Evolutionary conservation across 2,888 invertebrate species (phyloP).

Genomic region (Flexamia atlantica): DNA sequence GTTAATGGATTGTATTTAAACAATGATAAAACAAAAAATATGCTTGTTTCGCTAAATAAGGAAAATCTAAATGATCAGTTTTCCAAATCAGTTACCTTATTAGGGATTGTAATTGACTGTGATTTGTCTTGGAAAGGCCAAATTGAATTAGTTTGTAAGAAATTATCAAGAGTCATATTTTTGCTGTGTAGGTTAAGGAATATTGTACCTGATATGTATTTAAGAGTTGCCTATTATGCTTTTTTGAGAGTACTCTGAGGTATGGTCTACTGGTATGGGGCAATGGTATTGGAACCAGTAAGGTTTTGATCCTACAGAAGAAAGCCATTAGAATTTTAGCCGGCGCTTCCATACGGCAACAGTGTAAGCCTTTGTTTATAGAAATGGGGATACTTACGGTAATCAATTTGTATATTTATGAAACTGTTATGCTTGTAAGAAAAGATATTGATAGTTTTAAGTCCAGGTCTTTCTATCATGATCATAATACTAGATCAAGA

Average conservation of each 20-base stretch:
- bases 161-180: not conserved
- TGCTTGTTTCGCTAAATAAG: too few relatives aligned
- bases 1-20: too few relatives aligned
- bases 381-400: not conserved
- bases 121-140: not conserved
- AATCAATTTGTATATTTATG: too few relatives aligned
- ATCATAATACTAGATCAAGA: too few relatives aligned
- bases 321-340: not conserved
- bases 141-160: not conserved
- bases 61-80: not conserved
- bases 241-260: not conserved
- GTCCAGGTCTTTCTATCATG: too few relatives aligned
- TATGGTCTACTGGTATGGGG: not conserved
- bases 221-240: not conserved
- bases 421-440: too few relatives aligned
- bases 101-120: not conserved
- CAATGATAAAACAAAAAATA: too few relatives aligned
- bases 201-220: not conserved
- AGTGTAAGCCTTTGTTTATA: conserved; percentile 5
- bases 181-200: not conserved
- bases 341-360: not conserved
- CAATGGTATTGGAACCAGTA: not conserved
- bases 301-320: not conserved
- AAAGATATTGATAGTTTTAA: too few relatives aligned
- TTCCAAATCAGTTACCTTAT: not conserved